Percentiles rank a stretch among this genome's conserved stretches.
Evolutionary conservation across 2,113 vertebrate species (phyloP).

Genomic region (Gnathonemus longibarbis): DNA sequence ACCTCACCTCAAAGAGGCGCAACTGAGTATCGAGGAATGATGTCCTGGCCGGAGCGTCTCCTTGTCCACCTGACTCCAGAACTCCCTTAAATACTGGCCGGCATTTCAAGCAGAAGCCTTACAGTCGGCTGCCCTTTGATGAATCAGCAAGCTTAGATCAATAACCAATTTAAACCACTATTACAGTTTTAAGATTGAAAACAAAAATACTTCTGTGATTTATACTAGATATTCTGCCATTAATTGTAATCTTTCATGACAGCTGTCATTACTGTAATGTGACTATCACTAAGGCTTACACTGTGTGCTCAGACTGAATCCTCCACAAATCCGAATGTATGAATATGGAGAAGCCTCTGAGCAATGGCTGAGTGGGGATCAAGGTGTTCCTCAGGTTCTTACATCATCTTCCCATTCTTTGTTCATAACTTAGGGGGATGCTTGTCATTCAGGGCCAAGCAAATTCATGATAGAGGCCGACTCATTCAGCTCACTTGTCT

Average conservation of each 20-base stretch:
- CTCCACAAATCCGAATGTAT: neutral
- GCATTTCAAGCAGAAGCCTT: neutral
- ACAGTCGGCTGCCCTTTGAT: neutral
- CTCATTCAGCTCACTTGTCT: neutral
- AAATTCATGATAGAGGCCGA: no score
- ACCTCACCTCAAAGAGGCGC: neutral
- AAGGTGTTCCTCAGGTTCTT: neutral
- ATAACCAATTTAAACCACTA: conserved; percentile 1
- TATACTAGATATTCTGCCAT: neutral
- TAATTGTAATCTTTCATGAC: neutral
- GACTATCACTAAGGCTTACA: neutral
- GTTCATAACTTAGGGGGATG: neutral
- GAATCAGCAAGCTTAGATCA: neutral
- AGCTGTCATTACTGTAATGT: conserved; percentile 10
- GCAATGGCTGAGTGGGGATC: neutral
- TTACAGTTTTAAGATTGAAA: neutral
- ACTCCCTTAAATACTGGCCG: neutral
- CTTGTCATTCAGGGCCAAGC: neutral
- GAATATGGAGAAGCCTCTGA: neutral
- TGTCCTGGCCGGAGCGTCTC: neutral
- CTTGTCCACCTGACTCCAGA: neutral
- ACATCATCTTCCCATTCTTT: neutral
- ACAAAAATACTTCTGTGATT: neutral
- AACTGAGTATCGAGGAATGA: neutral
- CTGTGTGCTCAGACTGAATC: neutral